phyloP scores from a whole-genome alignment of 2,888 invertebrate species.

The Archaeoteleia sp. region DNA sequence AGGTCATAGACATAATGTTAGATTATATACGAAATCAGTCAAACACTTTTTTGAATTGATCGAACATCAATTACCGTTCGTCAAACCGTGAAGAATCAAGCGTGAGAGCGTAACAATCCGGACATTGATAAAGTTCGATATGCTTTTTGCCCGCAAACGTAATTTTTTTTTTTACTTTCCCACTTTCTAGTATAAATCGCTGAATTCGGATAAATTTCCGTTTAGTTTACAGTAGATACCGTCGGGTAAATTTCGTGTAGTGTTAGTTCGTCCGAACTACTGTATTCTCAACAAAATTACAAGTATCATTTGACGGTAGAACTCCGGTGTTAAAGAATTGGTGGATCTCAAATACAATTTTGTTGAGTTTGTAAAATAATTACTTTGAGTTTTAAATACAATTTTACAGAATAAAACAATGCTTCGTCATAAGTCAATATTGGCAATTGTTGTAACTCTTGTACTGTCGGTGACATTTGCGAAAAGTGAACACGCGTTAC shows the following conservation, averaged over 20 bases:
- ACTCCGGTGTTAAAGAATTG: no score
- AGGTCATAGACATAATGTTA: not conserved
- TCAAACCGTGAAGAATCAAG: slow-evolving; percentile 53
- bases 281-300: no score
- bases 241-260: not conserved
- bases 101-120: slow-evolving; percentile 54
- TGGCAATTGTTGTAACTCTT: not conserved
- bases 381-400: no score
- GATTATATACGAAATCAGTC: slow-evolving; percentile 3
- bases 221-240: slow-evolving; percentile 22
- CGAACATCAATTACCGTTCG: slow-evolving; percentile 16
- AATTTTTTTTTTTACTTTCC: slow-evolving; percentile 42
- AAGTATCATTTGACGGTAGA: no score
- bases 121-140: slow-evolving; percentile 43
- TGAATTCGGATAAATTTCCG: slow-evolving; percentile 42
- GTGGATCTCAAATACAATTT: no score
- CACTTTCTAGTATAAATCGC: slow-evolving; percentile 53
- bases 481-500: slow-evolving; percentile 6
- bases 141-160: slow-evolving; percentile 33
- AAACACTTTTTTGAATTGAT: no score
- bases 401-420: slow-evolving; percentile 13
- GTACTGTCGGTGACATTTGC: slow-evolving; percentile 5
- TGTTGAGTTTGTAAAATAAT: no score
- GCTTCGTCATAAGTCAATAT: not conserved
- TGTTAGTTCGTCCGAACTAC: not conserved